Conservation (phyloP, 2,888 invertebrate species). For the Ormia ochracea region DNA sequence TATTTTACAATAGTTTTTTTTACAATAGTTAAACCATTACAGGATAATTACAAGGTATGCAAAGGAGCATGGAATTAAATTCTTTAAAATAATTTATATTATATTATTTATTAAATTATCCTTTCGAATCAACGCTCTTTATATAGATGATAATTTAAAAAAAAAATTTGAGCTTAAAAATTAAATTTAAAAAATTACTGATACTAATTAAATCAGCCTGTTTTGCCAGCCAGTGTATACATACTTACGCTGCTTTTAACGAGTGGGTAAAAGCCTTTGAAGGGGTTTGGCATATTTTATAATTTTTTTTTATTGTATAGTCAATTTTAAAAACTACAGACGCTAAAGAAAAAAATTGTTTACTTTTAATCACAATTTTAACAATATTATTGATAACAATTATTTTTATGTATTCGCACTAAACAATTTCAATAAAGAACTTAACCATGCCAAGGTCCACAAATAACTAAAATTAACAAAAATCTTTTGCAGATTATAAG, state of each 20-base stretch:
- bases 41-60: no score
- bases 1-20: no score
- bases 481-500: conserved; percentile 66
- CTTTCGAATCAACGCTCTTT: no score
- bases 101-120: no score
- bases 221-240: background rate
- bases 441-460: conserved; percentile 64
- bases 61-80: no score
- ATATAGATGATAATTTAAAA: no score
- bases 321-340: background rate
- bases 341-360: no score
- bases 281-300: conserved; percentile 69
- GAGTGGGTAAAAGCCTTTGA: conserved; percentile 70
- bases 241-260: conserved; percentile 70
- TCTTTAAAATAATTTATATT: no score
- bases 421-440: conserved; percentile 14
- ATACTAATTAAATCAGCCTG: no score
- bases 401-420: background rate
- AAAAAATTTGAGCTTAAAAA: no score
- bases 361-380: conserved; percentile 6
- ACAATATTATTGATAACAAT: conserved; percentile 29
- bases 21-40: no score
- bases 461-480: conserved; percentile 69
- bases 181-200: no score
- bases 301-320: background rate